Evolutionary conservation across 2,888 invertebrate genomes (phyloP).

Genomic region (Drosophila paranaensis): DNA sequence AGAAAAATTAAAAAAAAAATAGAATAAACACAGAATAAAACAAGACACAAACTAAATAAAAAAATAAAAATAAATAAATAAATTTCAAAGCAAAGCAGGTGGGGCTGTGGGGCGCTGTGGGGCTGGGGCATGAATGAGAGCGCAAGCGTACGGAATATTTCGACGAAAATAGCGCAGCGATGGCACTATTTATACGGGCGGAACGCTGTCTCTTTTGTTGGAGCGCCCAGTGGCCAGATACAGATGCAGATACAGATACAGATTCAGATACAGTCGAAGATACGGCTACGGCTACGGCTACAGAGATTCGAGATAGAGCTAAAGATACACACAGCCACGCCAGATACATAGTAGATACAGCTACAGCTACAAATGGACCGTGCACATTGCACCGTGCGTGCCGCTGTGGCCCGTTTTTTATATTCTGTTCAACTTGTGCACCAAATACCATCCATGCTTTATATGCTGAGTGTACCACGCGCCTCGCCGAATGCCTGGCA

Average conservation of each 20-base stretch:
- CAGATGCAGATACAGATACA: slow-evolving; percentile 31
- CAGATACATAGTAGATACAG: slow-evolving; percentile 20
- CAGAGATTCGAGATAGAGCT: slow-evolving; percentile 17
- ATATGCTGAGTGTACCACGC: slow-evolving; percentile 24
- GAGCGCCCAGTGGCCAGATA: slow-evolving; percentile 62
- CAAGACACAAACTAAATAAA: slow-evolving; percentile 46
- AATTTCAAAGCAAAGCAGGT: slow-evolving; percentile 49
- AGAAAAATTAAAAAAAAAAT: slow-evolving; percentile 2
- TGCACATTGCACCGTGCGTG: slow-evolving; percentile 50
- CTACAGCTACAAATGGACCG: slow-evolving; percentile 37
- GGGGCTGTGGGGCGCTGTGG: slow-evolving; percentile 3
- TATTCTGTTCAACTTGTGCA: slow-evolving; percentile 54
- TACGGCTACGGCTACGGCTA: slow-evolving; percentile 12
- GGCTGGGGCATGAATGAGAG: slow-evolving; percentile 60
- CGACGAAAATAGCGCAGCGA: slow-evolving; percentile 80
- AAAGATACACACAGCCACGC: slow-evolving; percentile 16
- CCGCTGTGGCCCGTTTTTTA: slow-evolving; percentile 28
- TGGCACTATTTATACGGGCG: slow-evolving; percentile 80
- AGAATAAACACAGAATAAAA: slow-evolving; percentile 17
- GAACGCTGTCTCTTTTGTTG: slow-evolving; percentile 35
- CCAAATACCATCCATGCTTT: slow-evolving; percentile 65
- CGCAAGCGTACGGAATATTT: slow-evolving; percentile 76
- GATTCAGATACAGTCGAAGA: too few relatives aligned
- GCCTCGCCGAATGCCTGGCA: slow-evolving; percentile 1
- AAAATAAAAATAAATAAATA: slow-evolving; percentile 51